phyloP scores from a whole-genome alignment of 1,140 invertebrate species.

The Mesaphorura yosii region DNA sequence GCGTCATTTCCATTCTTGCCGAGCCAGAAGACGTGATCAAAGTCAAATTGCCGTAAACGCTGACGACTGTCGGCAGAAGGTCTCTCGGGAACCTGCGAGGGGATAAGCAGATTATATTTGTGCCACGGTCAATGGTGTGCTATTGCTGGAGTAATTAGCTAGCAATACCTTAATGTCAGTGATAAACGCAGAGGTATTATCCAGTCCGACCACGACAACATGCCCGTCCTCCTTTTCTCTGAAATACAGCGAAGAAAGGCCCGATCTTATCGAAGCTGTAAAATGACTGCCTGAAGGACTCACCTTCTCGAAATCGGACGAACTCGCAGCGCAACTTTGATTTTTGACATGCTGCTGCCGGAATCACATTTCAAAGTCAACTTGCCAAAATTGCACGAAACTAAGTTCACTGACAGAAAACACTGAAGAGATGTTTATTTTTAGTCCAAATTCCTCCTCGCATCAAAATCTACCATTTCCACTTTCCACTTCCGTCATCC shows the following conservation, averaged over 20 bases:
- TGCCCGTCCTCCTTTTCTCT: constrained; percentile 14
- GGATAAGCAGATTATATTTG: constrained; percentile 7
- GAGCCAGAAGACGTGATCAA: constrained; percentile 60
- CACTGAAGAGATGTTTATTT: too few species aligned
- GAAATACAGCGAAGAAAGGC: constrained; percentile 11
- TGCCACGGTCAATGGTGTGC: not conserved
- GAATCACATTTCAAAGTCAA: too few species aligned
- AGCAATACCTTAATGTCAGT: constrained; percentile 28
- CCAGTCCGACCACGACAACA: constrained; percentile 22
- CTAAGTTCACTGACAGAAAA: not conserved
- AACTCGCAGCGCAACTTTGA: constrained; percentile 45
- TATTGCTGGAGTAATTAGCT: not conserved
- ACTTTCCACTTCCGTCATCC: not conserved
- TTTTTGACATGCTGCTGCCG: constrained; percentile 39
- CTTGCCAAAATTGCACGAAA: not conserved
- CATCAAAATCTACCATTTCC: not conserved
- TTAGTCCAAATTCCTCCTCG: too few species aligned
- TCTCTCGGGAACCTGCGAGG: constrained; percentile 46
- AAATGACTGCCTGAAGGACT: constrained; percentile 28
- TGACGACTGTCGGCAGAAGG: constrained; percentile 53
- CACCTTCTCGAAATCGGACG: constrained; percentile 44
- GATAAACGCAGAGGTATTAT: constrained; percentile 26
- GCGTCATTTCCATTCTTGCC: constrained; percentile 35
- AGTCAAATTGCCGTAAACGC: constrained; percentile 51
- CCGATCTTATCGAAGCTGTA: constrained; percentile 5